phyloP scores from a whole-genome alignment of 2,888 invertebrate genomes.

The Iselma pallidipennis region DNA sequence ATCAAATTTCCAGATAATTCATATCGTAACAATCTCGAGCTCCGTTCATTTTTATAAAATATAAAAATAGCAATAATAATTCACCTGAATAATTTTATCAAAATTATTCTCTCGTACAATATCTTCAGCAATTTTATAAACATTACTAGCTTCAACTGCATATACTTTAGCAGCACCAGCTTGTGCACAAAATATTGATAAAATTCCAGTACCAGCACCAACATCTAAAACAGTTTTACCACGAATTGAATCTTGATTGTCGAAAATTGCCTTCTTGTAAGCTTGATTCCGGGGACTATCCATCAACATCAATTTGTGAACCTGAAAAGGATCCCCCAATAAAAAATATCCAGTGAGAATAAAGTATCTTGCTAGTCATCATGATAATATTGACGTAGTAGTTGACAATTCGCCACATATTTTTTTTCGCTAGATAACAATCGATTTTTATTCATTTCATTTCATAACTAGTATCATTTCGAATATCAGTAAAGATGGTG shows the following conservation, averaged over 20 bases:
- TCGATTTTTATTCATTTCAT: neutral
- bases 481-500: constrained; percentile 51
- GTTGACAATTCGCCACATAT: no score
- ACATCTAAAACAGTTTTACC: constrained; percentile 84
- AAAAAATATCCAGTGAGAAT: no score
- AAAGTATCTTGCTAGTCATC: no score
- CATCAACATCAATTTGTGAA: constrained; percentile 79
- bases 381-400: no score
- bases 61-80: constrained; percentile 31
- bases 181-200: constrained; percentile 87
- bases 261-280: constrained; percentile 78
- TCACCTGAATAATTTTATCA: constrained; percentile 67
- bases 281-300: constrained; percentile 77
- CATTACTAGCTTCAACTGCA: constrained; percentile 80
- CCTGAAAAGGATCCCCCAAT: no score
- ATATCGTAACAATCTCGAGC: no score
- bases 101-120: constrained; percentile 73
- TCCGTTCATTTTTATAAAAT: no score
- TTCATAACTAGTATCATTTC: neutral
- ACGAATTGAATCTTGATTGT: constrained; percentile 67
- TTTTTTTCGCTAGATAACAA: no score
- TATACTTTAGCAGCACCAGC: constrained; percentile 89
- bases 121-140: constrained; percentile 67
- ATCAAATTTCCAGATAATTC: no score
- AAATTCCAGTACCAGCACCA: constrained; percentile 85